Percentiles rank a stretch among this genome's conserved stretches.
These are phyloP conservation scores for Microcebus ravelobensis DNA, from an alignment of 2,113 vertebrate genomes.

Conservation along the genomic window DNA sequence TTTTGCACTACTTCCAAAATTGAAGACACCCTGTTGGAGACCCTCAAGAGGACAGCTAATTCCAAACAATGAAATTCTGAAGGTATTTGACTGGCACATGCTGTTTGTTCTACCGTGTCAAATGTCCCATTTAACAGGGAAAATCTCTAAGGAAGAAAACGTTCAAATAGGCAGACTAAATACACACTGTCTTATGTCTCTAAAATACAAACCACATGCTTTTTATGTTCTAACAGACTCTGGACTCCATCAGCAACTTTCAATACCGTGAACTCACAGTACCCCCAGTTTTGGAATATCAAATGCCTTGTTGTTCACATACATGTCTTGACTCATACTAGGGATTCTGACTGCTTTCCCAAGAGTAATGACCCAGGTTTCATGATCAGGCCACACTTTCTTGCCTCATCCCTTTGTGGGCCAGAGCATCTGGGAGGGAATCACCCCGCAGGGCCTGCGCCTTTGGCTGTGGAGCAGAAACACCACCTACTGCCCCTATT, in stretches of 20 bases:
- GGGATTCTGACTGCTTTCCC: conserved; percentile 14
- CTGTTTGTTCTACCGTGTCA: background rate
- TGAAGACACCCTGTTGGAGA: background rate
- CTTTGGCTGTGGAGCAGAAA: background rate
- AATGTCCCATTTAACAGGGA: background rate
- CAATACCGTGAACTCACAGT: conserved; percentile 1
- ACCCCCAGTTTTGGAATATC: background rate
- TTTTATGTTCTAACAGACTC: conserved; percentile 20
- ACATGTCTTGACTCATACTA: background rate
- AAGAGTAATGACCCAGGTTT: background rate
- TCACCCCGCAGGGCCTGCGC: background rate
- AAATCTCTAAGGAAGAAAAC: conserved; percentile 18
- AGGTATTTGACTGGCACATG: background rate
- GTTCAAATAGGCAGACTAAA: background rate
- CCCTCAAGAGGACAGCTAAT: background rate
- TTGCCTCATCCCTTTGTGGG: background rate
- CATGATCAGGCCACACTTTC: background rate
- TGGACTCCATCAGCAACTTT: conserved; percentile 50
- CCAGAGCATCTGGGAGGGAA: background rate
- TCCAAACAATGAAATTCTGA: background rate
- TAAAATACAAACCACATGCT: conserved; percentile 69
- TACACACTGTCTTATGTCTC: background rate
- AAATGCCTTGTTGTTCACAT: background rate
- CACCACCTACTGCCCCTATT: no score
- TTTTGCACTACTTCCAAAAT: background rate